phyloP scores from a whole-genome alignment of 1,140 invertebrate genomes.

The Tribolium castaneum region DNA sequence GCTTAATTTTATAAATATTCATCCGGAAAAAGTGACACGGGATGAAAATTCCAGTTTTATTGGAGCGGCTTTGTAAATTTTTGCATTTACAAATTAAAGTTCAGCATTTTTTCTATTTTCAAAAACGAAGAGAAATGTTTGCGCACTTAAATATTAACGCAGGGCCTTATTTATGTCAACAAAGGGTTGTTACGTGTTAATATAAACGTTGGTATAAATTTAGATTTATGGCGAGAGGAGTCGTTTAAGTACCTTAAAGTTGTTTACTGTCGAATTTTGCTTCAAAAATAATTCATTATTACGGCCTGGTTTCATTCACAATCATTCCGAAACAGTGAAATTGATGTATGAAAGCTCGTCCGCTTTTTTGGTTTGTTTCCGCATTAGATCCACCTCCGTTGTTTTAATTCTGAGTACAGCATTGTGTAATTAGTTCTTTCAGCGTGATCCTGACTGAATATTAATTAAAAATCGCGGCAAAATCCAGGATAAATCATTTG shows the following conservation, averaged over 20 bases:
- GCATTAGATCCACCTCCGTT: slow-evolving; percentile 15
- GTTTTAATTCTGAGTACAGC: background rate
- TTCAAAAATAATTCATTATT: background rate
- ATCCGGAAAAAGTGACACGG: background rate
- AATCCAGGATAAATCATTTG: background rate
- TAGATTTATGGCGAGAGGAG: background rate
- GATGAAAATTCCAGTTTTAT: background rate
- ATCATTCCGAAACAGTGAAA: background rate
- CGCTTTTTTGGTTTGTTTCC: background rate
- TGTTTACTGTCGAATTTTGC: background rate
- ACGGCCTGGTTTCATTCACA: too few relatives aligned
- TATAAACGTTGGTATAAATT: background rate
- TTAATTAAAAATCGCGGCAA: too few relatives aligned
- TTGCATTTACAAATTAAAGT: background rate
- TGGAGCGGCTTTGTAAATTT: background rate
- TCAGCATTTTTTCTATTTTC: background rate
- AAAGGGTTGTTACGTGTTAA: background rate
- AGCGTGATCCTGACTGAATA: background rate
- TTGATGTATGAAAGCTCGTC: background rate
- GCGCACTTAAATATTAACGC: background rate
- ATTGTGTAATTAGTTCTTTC: background rate
- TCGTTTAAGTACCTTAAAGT: background rate
- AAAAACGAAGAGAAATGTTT: background rate
- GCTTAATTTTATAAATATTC: background rate
- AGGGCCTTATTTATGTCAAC: background rate